phyloP scores from a whole-genome alignment of 1,140 invertebrate genomes.

The Leptinotarsa texana region DNA sequence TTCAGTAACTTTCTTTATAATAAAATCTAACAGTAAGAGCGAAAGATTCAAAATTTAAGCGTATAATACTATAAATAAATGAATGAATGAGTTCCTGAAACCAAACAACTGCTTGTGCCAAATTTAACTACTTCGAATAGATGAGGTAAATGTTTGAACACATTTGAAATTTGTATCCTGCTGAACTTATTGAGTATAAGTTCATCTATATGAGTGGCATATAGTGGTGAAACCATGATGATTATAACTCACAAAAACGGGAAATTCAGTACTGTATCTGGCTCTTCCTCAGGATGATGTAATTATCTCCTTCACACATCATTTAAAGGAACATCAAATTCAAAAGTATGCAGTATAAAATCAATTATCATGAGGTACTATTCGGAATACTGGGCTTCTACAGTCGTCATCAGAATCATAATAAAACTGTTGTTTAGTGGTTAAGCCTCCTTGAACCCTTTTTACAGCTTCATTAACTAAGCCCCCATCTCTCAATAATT shows the following conservation, averaged over 20 bases:
- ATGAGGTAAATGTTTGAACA: constrained; percentile 12
- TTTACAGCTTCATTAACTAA: constrained; percentile 75
- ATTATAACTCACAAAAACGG: constrained; percentile 18
- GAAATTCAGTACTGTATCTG: constrained; percentile 28
- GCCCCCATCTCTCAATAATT: constrained; percentile 65
- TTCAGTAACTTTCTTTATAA: constrained; percentile 35
- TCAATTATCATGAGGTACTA: constrained; percentile 44
- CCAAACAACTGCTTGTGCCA: background rate
- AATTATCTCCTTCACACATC: constrained; percentile 34
- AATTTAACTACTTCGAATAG: background rate
- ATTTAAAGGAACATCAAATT: constrained; percentile 43
- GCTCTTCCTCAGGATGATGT: constrained; percentile 34
- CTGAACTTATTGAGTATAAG: constrained; percentile 6
- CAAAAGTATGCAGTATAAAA: constrained; percentile 35
- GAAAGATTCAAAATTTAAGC: constrained; percentile 40
- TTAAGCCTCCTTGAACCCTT: constrained; percentile 62
- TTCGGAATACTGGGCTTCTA: constrained; percentile 47
- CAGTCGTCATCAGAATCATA: constrained; percentile 61
- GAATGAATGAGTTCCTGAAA: constrained; percentile 8
- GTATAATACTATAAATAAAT: constrained; percentile 37
- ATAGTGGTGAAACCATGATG: constrained; percentile 18
- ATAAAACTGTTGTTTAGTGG: constrained; percentile 57
- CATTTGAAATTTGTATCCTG: background rate
- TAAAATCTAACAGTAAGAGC: constrained; percentile 30
- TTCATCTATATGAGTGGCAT: constrained; percentile 18